Base-by-base conservation (phyloP, 2,797 vertebrate species). In the Sternotherus odoratus region DNA sequence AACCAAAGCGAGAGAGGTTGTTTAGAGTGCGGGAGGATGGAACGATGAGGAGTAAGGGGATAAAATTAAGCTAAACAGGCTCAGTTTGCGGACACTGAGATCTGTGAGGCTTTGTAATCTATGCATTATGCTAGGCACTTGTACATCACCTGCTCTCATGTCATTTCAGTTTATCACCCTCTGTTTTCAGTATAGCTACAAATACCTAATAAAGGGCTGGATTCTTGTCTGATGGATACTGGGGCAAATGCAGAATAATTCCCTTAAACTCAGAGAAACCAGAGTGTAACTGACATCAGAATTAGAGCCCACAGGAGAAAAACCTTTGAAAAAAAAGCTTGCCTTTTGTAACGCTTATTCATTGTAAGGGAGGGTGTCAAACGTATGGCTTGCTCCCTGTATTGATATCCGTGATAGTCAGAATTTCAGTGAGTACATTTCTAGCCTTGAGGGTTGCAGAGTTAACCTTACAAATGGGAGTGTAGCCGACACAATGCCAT, bases 281-380 rank as follows among this genome's bases (percentile, higher is more conserved):
- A 53, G 77, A 78, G 30, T 53, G 4, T 69, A 12, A 0, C 15
- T n/a, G n/a, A 7, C 1, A 3, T 30, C 1, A 1, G 2, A 8
- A 54, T 88, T 56, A 80, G 0, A 3, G 4, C 46, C 53, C 49
- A 33, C 49, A 79, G n/a, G 75, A 93, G 7, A 4, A 78, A 78
- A n/a, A 11, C 17, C 26, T 85, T 74, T 6, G 60, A 36, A 74
- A 51, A 49, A 7, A 49, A 72, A 24, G 5, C 30, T 21, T 85
- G 50, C 6, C 33, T 30, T 33, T 53, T 30, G n/a, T 74, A 53
- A n/a, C 6, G 48, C 12, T 3, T 30, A 4, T 6, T 1, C 2
- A 11, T n/a, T n/a, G n/a, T n/a, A 69, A 69, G 36, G 66, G 2
- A 49, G 3, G 57, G 15, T 11, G 3, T 33, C 12, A 28, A 28